These are phyloP conservation scores for Ginglymostoma cirratum DNA, from an alignment of 2,113 vertebrate species.

Conservation along the genomic window DNA sequence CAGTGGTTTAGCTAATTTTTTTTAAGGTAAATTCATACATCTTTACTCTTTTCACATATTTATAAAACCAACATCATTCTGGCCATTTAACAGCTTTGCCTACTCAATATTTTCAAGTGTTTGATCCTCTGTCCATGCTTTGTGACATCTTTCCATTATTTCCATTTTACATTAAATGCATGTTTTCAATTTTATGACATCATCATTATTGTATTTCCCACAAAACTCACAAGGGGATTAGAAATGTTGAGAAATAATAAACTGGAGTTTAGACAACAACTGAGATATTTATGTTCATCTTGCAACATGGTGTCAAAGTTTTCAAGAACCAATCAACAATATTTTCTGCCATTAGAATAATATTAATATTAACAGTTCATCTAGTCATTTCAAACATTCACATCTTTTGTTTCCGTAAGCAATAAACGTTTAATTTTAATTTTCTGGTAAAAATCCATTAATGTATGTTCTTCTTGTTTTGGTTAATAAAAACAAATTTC, in stretches of 20 bases:
- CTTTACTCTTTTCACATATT: background rate
- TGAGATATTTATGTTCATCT: background rate
- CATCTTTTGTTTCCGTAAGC: background rate
- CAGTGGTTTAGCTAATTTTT: background rate
- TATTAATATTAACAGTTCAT: background rate
- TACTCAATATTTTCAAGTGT: background rate
- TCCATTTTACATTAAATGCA: no score
- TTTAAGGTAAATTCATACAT: background rate
- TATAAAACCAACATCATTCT: background rate
- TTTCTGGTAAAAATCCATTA: background rate
- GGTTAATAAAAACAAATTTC: background rate
- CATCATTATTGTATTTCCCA: background rate
- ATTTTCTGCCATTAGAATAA: background rate
- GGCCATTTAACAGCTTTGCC: background rate
- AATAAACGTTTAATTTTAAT: background rate
- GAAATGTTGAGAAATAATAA: constrained; percentile 21
- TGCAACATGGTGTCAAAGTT: background rate
- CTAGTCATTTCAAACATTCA: background rate
- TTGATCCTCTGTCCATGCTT: background rate
- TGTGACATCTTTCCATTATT: no score
- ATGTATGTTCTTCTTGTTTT: background rate
- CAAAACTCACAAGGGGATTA: background rate
- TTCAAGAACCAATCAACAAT: background rate
- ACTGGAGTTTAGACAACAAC: background rate
- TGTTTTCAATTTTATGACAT: background rate